phyloP scores from a whole-genome alignment of 1,140 invertebrate species.

The Brachionus calyciflorus region DNA sequence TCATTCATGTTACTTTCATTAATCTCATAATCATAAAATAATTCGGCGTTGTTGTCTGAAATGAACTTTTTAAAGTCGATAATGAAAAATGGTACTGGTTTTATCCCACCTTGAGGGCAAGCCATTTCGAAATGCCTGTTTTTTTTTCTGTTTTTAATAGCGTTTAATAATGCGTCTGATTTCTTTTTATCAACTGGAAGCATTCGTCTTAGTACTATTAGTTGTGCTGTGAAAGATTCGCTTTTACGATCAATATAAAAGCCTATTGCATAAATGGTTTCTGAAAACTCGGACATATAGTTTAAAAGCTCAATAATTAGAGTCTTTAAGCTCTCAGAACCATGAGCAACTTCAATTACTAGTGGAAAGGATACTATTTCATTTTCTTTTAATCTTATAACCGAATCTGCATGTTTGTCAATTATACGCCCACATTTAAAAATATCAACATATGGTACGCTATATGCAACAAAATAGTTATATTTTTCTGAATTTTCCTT shows the following conservation, averaged over 20 bases:
- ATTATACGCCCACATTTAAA: constrained; percentile 8
- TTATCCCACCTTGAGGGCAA: not conserved
- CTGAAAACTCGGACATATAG: not conserved
- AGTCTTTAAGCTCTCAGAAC: not conserved
- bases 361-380: not conserved
- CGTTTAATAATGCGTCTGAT: not conserved
- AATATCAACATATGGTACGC: not conserved
- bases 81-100: not conserved
- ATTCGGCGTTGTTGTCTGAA: not conserved
- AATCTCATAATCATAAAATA: constrained; percentile 7
- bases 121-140: not conserved
- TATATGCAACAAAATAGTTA: not conserved
- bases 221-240: not conserved
- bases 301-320: constrained; percentile 8
- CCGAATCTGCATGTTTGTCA: not conserved
- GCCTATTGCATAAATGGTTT: not conserved
- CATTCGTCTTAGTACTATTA: not conserved
- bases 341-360: not conserved
- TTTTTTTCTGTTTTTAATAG: not conserved
- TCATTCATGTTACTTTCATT: not conserved
- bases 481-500: not conserved
- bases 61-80: not conserved
- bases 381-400: not conserved
- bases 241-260: constrained; percentile 6
- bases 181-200: not conserved